Percentiles rank a stretch among this genome's conserved stretches.
phyloP scores from a whole-genome alignment of 2,797 vertebrate species.

The Acipenser oxyrinchus region DNA sequence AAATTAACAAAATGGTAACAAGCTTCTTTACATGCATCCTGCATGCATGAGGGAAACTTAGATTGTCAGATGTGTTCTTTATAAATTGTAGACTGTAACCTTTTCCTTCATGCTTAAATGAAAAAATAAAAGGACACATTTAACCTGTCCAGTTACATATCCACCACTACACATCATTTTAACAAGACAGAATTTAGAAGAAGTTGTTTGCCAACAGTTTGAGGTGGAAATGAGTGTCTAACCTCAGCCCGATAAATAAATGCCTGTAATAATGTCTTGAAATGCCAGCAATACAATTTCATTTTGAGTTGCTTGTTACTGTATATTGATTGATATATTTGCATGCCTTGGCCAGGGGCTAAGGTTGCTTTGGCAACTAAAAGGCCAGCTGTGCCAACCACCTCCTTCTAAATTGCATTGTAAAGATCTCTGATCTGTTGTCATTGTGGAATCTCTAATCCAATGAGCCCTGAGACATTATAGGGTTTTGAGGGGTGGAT shows the following conservation, averaged over 20 bases:
- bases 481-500: too few species aligned
- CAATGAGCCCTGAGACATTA: background rate
- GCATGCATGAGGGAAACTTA: too few species aligned
- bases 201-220: background rate
- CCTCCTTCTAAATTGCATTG: conserved; percentile 5
- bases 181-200: background rate
- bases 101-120: too few species aligned
- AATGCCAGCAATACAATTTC: conserved; percentile 6
- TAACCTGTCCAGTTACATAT: too few species aligned
- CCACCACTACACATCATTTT: too few species aligned
- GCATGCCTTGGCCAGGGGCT: conserved; percentile 4
- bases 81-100: too few species aligned
- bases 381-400: conserved; percentile 9
- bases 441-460: background rate
- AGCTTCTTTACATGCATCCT: too few species aligned
- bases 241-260: conserved; percentile 8
- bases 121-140: too few species aligned
- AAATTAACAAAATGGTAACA: too few species aligned
- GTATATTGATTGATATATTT: conserved; percentile 10
- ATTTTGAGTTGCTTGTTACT: conserved; percentile 5
- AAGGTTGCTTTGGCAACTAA: background rate
- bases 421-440: conserved; percentile 3
- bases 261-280: conserved; percentile 8
- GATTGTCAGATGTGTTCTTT: too few species aligned
- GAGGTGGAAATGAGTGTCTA: background rate